Conservation (phyloP, 2,113 vertebrate genomes). For the Lagopus muta region DNA sequence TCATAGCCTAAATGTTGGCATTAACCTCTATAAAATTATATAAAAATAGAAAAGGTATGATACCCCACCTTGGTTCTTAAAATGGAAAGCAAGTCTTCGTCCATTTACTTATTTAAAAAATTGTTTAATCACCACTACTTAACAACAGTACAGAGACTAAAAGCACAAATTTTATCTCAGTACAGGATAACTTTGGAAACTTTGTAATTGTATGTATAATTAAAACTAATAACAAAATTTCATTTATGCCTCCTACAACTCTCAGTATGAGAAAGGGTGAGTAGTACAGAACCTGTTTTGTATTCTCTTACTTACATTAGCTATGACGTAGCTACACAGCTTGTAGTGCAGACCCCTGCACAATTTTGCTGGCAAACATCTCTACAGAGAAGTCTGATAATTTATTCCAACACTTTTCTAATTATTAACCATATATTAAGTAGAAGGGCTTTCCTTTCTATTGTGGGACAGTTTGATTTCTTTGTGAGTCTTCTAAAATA, state of each 20-base stretch:
- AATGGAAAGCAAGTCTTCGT: background rate
- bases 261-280: background rate
- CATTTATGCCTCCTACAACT: constrained; percentile 32
- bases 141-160: background rate
- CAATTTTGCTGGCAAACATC: background rate
- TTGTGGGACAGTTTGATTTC: background rate
- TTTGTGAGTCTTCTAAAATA: background rate
- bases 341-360: background rate
- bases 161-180: background rate
- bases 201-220: background rate
- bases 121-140: background rate
- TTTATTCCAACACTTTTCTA: constrained; percentile 8
- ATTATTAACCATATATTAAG: background rate
- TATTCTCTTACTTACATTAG: background rate
- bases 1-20: background rate
- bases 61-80: background rate
- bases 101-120: background rate
- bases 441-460: background rate
- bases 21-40: background rate
- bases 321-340: background rate
- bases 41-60: background rate
- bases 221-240: constrained; percentile 21
- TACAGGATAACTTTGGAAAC: background rate
- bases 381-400: background rate
- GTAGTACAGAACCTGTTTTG: background rate